Base-by-base conservation (phyloP, 2,113 vertebrate genomes). In the Prinia subflava region DNA sequence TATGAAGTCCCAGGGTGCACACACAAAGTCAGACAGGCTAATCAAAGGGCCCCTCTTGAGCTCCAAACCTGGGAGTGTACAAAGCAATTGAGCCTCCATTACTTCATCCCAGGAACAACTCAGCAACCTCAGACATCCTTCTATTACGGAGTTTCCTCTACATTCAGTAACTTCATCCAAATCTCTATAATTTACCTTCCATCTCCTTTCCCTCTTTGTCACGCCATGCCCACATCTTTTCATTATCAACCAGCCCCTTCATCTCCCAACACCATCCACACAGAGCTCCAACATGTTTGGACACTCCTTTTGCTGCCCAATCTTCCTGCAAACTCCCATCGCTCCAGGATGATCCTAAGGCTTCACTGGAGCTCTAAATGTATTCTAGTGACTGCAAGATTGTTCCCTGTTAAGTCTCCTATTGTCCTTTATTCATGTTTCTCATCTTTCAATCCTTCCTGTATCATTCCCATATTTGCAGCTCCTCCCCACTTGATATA, bases 401-500 rank as follows among this genome's bases (percentile, higher is more conserved):
- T 64, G 81, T 78, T 44, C 49, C 41, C n/a, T 3, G 1, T 57
- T 53, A 71, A 65, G 53, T 57, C 17, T 68, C 78, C 67, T 30
- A 23, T 20, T 81, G 18, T 27, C 69, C 50, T 84, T 92, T 77
- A 52, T 9, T 41, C 11, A 4, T 5, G 7, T 63, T 88, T 83
- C 55, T 67, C 15, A 24, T 49, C 35, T 79, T 79, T n/a, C 39
- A 27, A 0, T 49, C 65, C 55, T 83, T 50, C 67, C 50, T 74
- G 39, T 67, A 78, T 92, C 24, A 30, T 76, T 92, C 74, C 59
- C 35, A 27, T 68, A 82, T 71, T 90, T 94, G 52, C 83, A 84
- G 18, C 37, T 87, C 90, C 86, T 92, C 56, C 47, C 53, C 33
- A 56, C 86, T 60, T 78, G 37, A 63, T 84, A 92, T 79, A 30